Conservation (phyloP, 2,888 invertebrate species). For the Drosophila kambysellisi region DNA sequence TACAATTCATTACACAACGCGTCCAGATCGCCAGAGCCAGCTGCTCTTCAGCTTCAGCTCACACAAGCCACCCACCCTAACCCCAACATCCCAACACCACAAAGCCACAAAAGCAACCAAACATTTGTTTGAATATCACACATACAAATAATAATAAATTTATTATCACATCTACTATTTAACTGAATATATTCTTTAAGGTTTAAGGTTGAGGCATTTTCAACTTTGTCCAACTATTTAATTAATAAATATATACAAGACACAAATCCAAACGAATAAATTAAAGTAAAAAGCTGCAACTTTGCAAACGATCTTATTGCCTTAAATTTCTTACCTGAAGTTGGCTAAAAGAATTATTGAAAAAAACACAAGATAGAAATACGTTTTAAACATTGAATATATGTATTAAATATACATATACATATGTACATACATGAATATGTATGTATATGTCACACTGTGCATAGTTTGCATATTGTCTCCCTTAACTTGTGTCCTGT, state of each 20-base stretch:
- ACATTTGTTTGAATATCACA: constrained; percentile 1
- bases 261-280: neutral
- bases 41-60: neutral
- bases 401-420: neutral
- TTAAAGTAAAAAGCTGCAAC: neutral
- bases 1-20: constrained; percentile 68
- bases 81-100: neutral
- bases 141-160: neutral
- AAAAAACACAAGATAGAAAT: neutral
- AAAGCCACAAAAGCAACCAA: neutral
- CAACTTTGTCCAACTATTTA: neutral
- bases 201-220: too few species aligned
- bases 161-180: too few species aligned
- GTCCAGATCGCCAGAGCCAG: constrained; percentile 16
- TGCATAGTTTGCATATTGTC: constrained; percentile 69
- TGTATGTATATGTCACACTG: constrained; percentile 25
- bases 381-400: neutral
- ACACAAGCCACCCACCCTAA: constrained; percentile 8
- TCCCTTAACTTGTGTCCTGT: neutral
- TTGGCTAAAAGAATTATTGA: neutral
- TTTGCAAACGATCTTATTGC: neutral
- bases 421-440: neutral
- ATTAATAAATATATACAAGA: neutral
- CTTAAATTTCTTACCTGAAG: neutral
- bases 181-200: neutral